These are phyloP conservation scores for Catamblyrhynchus diadema DNA, from an alignment of 2,797 vertebrate genomes.

Conservation along the genomic window DNA sequence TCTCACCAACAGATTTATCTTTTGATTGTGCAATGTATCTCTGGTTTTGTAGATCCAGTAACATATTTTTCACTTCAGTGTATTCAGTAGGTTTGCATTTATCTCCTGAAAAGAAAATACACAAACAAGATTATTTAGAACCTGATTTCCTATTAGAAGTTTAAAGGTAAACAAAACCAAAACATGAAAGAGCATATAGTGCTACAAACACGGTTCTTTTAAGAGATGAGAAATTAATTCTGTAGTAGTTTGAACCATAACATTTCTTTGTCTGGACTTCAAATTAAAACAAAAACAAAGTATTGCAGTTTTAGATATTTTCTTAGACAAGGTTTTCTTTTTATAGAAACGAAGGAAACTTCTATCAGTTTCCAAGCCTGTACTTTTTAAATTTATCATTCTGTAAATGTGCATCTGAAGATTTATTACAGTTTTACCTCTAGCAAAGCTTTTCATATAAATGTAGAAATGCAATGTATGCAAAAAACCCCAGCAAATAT, in stretches of 20 bases:
- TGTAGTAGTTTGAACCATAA: background rate
- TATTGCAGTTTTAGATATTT: background rate
- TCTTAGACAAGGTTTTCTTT: background rate
- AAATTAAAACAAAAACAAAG: background rate
- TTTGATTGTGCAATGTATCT: conserved; percentile 75
- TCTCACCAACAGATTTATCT: conserved; percentile 75
- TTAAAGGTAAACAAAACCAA: background rate
- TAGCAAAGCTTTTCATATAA: background rate
- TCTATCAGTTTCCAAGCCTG: background rate
- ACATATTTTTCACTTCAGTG: conserved; percentile 84
- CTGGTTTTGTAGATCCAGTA: conserved; percentile 85
- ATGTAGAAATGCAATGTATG: background rate
- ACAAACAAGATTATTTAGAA: background rate
- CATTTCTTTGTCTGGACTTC: background rate
- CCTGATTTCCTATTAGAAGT: background rate
- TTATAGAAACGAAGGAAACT: background rate
- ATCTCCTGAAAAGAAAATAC: conserved; percentile 80
- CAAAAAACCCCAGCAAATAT: background rate
- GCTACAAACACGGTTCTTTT: background rate
- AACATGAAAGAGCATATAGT: background rate
- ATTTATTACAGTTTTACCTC: background rate
- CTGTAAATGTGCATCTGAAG: background rate
- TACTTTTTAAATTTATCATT: background rate
- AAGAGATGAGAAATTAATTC: background rate
- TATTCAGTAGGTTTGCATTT: conserved; percentile 88